Evolutionary conservation across 2,888 invertebrate species (phyloP).

Genomic region (Cosmorhoe ocellata): DNA sequence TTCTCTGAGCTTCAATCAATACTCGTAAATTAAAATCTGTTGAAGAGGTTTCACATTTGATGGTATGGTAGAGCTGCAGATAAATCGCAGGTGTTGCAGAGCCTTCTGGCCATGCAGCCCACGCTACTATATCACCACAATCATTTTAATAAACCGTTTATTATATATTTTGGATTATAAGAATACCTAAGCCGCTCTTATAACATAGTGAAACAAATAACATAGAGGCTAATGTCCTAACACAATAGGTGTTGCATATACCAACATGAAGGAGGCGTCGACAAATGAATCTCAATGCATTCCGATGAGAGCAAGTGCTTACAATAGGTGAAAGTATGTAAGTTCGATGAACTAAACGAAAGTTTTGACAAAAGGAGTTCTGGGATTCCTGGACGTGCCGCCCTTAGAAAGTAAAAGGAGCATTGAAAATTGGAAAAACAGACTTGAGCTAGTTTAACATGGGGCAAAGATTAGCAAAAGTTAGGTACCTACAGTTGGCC

Average conservation of each 20-base stretch:
- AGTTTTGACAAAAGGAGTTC: constrained; percentile 65
- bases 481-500: no score
- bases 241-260: constrained; percentile 50
- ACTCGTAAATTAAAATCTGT: no score
- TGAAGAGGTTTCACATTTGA: no score
- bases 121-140: no score
- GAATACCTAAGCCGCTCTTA: not conserved
- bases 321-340: constrained; percentile 80
- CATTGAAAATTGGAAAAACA: constrained; percentile 1
- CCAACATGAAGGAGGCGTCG: constrained; percentile 58
- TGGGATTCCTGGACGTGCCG: constrained; percentile 45
- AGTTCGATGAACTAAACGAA: constrained; percentile 81
- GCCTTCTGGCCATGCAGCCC: no score
- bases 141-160: no score
- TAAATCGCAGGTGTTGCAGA: no score
- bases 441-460: not conserved
- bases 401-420: constrained; percentile 63
- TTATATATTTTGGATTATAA: no score
- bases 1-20: no score
- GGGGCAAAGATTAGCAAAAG: not conserved
- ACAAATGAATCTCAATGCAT: constrained; percentile 73
- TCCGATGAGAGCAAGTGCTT: constrained; percentile 68
- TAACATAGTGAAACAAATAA: constrained; percentile 5
- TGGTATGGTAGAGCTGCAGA: no score
- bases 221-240: constrained; percentile 34